These are phyloP conservation scores for Pogonomyrmex californicus DNA, from an alignment of 1,140 invertebrate genomes.

Conservation along the genomic window DNA sequence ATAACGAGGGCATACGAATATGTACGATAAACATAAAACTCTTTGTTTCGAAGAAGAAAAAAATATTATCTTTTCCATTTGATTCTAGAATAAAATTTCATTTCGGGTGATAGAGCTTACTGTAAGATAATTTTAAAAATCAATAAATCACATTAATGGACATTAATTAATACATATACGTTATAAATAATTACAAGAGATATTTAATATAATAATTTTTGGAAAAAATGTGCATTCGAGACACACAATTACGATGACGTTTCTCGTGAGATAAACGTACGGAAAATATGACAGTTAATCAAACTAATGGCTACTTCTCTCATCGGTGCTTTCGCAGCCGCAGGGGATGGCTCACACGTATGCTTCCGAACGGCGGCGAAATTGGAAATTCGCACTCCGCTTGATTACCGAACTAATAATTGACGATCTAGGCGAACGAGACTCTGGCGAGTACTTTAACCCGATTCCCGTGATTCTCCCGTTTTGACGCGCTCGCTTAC, in stretches of 20 bases:
- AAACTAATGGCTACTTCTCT: conserved; percentile 77
- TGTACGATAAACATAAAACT: no score
- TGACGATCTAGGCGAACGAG: conserved; percentile 65
- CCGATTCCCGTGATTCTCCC: conserved; percentile 56
- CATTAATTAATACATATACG: no score
- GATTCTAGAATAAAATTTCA: no score
- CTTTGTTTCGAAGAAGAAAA: no score
- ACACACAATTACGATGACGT: conserved; percentile 28
- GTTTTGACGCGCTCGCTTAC: conserved; percentile 57
- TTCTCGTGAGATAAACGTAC: conserved; percentile 53
- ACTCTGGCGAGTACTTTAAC: conserved; percentile 60
- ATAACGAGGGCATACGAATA: no score
- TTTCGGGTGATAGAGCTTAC: no score
- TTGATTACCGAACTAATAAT: conserved; percentile 79
- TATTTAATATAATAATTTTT: no score
- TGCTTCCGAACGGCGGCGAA: conserved; percentile 50
- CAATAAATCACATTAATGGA: no score
- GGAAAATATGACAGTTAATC: conserved; percentile 77
- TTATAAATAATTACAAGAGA: no score
- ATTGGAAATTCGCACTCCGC: conserved; percentile 77
- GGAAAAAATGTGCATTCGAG: neutral
- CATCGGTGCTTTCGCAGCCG: conserved; percentile 18
- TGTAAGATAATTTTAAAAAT: no score
- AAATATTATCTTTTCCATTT: no score
- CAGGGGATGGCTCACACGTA: conserved; percentile 27